Conservation (phyloP, 2,113 vertebrate genomes). For the Ailurus styani region DNA sequence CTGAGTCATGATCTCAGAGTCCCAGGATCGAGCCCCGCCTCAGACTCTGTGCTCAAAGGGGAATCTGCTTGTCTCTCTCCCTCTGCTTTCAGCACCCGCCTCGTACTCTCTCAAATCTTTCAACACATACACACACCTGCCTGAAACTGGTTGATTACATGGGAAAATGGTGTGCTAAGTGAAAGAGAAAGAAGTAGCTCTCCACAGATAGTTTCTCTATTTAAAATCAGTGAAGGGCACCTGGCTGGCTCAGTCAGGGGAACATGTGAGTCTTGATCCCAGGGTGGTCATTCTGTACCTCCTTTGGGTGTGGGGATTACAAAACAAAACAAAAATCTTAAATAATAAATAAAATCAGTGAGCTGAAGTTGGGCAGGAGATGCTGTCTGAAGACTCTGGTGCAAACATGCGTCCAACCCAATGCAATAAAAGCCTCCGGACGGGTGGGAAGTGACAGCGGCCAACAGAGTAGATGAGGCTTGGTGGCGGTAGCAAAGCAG, state of each 20-base stretch:
- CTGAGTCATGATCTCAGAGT: neutral
- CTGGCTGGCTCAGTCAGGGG: neutral
- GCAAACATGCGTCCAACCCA: neutral
- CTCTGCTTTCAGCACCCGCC: neutral
- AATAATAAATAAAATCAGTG: neutral
- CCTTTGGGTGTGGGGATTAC: neutral
- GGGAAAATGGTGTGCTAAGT: neutral
- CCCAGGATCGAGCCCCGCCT: neutral
- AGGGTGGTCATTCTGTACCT: neutral
- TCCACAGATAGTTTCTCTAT: slow-evolving; percentile 23
- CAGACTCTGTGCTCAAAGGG: neutral
- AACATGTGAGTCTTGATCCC: neutral
- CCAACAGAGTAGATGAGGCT: neutral
- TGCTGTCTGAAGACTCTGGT: neutral
- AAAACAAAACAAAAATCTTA: neutral
- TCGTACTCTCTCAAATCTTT: neutral
- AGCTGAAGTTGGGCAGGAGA: neutral
- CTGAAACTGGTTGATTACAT: neutral
- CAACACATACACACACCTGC: neutral
- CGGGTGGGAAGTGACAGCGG: neutral
- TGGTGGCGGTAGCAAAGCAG: neutral
- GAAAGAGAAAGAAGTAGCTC: neutral
- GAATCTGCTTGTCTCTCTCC: neutral
- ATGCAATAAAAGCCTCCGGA: neutral
- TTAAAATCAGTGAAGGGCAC: neutral